A percentile compares a stretch with the other conserved stretches of the same genome.
Evolutionary conservation across 2,888 invertebrate species (phyloP).

Genomic region (Cosmorhoe ocellata): DNA sequence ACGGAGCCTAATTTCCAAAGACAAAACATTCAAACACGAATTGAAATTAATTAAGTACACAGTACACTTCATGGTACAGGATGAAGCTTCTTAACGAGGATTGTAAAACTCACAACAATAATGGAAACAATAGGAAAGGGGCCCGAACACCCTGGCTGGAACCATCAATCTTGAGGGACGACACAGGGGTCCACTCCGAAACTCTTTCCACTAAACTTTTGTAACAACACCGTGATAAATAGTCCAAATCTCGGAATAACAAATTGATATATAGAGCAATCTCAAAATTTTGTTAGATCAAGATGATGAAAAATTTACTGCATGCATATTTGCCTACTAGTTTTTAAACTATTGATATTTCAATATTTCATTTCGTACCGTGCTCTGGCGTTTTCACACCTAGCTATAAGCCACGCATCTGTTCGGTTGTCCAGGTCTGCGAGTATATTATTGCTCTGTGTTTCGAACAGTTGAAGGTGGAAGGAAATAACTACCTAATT

Average conservation of each 20-base stretch:
- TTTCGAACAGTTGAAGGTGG: slow-evolving; percentile 49
- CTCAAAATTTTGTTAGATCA: too few species aligned
- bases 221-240: slow-evolving; percentile 71
- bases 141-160: slow-evolving; percentile 54
- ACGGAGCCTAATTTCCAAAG: slow-evolving; percentile 19
- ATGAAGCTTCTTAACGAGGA: slow-evolving; percentile 50
- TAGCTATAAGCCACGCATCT: not conserved
- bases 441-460: slow-evolving; percentile 21
- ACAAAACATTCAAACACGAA: slow-evolving; percentile 28
- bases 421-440: not conserved
- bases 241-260: slow-evolving; percentile 36
- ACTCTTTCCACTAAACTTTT: slow-evolving; percentile 72
- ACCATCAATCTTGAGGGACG: slow-evolving; percentile 72
- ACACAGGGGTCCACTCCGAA: slow-evolving; percentile 69
- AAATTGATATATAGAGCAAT: not conserved
- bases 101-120: slow-evolving; percentile 54
- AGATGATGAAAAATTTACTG: too few species aligned
- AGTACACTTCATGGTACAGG: slow-evolving; percentile 32
- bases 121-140: slow-evolving; percentile 56
- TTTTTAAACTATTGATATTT: too few species aligned
- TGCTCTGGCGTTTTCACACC: not conserved
- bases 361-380: not conserved
- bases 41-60: slow-evolving; percentile 42
- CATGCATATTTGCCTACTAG: too few species aligned
- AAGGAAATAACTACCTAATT: slow-evolving; percentile 44